phyloP scores from a whole-genome alignment of 2,888 invertebrate species.

The Poecilus cupreus region DNA sequence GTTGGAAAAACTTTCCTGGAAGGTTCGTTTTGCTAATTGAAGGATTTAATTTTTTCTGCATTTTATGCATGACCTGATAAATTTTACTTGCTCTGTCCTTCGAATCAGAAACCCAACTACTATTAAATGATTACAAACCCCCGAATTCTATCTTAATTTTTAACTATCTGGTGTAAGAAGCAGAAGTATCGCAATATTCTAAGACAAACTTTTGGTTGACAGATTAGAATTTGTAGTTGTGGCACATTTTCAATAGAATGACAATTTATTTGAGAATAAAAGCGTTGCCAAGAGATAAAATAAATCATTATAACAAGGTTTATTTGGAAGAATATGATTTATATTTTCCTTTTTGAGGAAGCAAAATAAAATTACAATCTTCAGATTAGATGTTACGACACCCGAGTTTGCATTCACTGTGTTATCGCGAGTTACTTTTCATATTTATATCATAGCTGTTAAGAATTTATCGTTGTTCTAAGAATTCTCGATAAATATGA shows the following conservation, averaged over 20 bases:
- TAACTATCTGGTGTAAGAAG: no score
- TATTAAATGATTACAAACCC: no score
- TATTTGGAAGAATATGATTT: constrained; percentile 5
- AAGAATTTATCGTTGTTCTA: constrained; percentile 5
- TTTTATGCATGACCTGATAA: background rate
- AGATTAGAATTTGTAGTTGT: background rate
- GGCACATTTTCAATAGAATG: background rate
- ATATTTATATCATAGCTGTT: background rate
- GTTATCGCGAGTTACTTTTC: background rate
- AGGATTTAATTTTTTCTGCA: background rate
- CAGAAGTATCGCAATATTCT: no score
- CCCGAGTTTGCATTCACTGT: background rate
- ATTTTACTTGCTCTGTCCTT: background rate
- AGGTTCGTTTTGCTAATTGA: background rate
- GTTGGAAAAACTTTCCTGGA: background rate
- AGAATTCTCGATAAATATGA: background rate
- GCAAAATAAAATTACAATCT: constrained; percentile 18
- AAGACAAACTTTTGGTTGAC: no score
- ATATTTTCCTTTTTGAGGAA: constrained; percentile 5
- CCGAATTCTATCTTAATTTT: no score
- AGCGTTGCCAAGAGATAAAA: background rate
- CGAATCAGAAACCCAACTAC: no score
- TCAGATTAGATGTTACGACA: constrained; percentile 28
- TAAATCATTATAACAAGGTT: constrained; percentile 30
- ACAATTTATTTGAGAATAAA: background rate